phyloP scores from a whole-genome alignment of 2,888 invertebrate genomes.

The Trichogramma evanescens region DNA sequence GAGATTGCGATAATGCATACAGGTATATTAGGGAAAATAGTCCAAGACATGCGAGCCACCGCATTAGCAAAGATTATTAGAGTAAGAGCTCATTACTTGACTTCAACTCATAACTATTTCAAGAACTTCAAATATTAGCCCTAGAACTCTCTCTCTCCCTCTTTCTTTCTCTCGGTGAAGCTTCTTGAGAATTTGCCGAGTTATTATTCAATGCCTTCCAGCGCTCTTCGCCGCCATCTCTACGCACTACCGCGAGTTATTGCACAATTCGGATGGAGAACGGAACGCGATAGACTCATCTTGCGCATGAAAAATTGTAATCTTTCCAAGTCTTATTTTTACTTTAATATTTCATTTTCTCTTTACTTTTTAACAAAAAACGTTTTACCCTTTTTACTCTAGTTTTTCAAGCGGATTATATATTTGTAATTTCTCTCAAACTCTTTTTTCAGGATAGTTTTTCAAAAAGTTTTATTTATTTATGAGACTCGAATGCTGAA shows the following conservation, averaged over 20 bases:
- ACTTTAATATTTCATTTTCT: too few relatives aligned
- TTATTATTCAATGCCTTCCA: slow-evolving; percentile 11
- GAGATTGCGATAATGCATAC: too few relatives aligned
- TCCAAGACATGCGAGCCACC: too few relatives aligned
- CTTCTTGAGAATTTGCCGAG: slow-evolving; percentile 7
- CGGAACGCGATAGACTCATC: slow-evolving; percentile 3
- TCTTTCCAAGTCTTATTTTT: too few relatives aligned
- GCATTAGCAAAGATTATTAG: slow-evolving; percentile 32
- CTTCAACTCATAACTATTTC: slow-evolving; percentile 29
- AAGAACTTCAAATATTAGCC: slow-evolving; percentile 37
- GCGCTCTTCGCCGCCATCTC: not conserved
- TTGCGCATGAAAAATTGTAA: not conserved
- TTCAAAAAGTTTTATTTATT: not conserved
- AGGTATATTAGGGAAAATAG: too few relatives aligned
- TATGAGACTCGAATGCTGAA: not conserved
- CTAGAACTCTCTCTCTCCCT: slow-evolving; percentile 19
- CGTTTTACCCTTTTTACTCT: not conserved
- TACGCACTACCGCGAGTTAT: not conserved
- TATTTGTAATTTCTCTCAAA: not conserved
- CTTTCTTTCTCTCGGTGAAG: not conserved
- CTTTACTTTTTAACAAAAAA: not conserved
- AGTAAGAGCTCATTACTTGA: slow-evolving; percentile 31
- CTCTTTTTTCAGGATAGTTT: not conserved
- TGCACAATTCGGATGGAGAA: not conserved
- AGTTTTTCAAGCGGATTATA: not conserved